Conservation (phyloP, 2,797 vertebrate species). For the Sparus aurata region DNA sequence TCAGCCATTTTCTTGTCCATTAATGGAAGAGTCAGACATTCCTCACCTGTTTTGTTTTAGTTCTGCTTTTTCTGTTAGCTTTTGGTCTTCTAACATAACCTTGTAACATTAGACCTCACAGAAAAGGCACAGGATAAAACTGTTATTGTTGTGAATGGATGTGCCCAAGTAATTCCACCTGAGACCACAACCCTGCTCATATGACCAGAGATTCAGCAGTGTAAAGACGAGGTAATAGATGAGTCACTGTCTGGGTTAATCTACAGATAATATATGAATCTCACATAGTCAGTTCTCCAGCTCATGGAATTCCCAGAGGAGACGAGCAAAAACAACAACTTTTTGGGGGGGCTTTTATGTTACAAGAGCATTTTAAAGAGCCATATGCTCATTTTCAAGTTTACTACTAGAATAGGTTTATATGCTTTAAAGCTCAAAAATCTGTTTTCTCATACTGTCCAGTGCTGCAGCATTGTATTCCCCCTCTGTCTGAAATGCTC, state of each 20-base stretch:
- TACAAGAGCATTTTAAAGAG: not conserved
- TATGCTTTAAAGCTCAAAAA: too few relatives aligned
- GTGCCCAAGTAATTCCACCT: conserved; percentile 15
- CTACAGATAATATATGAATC: not conserved
- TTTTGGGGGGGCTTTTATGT: not conserved
- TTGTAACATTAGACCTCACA: conserved; percentile 54
- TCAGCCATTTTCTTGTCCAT: conserved; percentile 31
- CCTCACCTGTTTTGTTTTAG: conserved; percentile 43
- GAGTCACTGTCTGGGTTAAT: not conserved
- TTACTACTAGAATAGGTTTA: too few relatives aligned
- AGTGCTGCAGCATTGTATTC: too few relatives aligned
- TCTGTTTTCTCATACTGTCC: too few relatives aligned
- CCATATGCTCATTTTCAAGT: too few relatives aligned
- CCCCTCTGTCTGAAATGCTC: too few relatives aligned
- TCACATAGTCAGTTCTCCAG: not conserved
- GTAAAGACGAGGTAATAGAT: not conserved
- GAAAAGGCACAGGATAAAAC: conserved; percentile 30
- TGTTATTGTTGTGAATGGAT: conserved; percentile 38
- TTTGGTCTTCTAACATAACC: conserved; percentile 47
- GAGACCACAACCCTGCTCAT: conserved; percentile 7
- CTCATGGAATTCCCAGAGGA: not conserved
- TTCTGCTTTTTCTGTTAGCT: conserved; percentile 35
- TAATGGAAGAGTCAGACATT: conserved; percentile 45
- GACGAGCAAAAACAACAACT: not conserved
- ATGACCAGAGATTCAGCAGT: conserved; percentile 15